Conservation (phyloP, 2,797 vertebrate genomes). For the Taeniopygia guttata region DNA sequence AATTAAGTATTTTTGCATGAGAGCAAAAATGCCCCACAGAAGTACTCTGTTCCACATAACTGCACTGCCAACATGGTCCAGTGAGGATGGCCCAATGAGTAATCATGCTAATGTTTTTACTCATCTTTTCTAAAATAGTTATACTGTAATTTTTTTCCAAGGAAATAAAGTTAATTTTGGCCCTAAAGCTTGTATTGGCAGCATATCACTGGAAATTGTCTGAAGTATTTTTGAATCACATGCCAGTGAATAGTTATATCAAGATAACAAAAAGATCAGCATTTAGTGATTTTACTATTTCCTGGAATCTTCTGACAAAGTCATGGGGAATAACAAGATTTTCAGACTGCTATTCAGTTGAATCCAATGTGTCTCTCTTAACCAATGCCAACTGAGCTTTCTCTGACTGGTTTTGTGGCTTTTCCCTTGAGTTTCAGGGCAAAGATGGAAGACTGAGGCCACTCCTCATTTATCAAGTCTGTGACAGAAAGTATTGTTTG, state of each 20-base stretch:
- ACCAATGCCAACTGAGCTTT: background rate
- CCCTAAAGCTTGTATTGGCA: conserved; percentile 42
- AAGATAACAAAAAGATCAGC: background rate
- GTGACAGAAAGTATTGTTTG: background rate
- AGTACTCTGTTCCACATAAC: background rate
- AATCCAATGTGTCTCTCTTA: background rate
- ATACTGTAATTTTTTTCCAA: conserved; percentile 52
- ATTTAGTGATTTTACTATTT: background rate
- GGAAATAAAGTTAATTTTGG: conserved; percentile 39
- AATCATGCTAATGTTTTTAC: background rate
- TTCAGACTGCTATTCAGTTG: background rate
- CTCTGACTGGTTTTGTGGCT: background rate
- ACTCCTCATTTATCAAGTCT: background rate
- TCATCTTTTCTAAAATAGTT: conserved; percentile 51
- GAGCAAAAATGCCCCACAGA: background rate
- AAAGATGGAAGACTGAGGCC: background rate
- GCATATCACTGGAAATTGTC: conserved; percentile 32
- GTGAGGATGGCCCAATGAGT: background rate
- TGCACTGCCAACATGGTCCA: background rate
- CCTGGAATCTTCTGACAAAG: background rate
- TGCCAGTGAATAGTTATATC: background rate
- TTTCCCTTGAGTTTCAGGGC: background rate
- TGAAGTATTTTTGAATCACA: conserved; percentile 45
- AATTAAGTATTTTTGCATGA: background rate
- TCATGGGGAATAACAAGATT: background rate